Base-by-base conservation (phyloP, 2,113 vertebrate species). In the Chelonoidis abingdonii region DNA sequence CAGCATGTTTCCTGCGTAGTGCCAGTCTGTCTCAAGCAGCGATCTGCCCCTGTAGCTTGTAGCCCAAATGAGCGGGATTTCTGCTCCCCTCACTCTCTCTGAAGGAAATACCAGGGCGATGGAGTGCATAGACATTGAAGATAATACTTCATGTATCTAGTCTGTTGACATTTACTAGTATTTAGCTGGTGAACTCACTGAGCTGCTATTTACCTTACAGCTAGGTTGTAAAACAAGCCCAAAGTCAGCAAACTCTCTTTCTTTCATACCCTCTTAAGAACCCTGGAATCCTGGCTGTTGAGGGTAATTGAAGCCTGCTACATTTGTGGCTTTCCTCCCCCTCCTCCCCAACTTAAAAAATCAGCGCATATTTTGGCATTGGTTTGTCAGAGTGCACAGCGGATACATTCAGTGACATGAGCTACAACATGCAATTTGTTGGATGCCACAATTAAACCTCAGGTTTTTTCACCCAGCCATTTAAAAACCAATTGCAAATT, bases 401-500 rank as follows among this genome's bases (percentile, higher is more conserved):
- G 12, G 96, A 93, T 92, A 4, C 81, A 10, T 95, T 97, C 96
- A 94, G 1, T 47, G 85, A 93, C 87, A 97, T 97, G 98, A 98
- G 97, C 98, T 98, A 86, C 93, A 98, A 98, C 97, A 91, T 98
- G 94, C 98, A 97, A 93, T 99, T 98, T 99, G 97, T 97, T 98
- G 97, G 98, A 97, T 97, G 98, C 97, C 98, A 97, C 98, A 97
- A 96, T 98, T 98, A 97, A 98, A 98, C 98, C 97, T 98, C 98
- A 95, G 87, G 97, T 97, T 97, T 97, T 94, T 96, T 94, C 86
- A 76, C 90, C 88, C 62, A 80, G 19, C 97, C 94, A 86, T 97
- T 97, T 94, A 35, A 97, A 94, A 92, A 97, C 96, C 96, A 93
- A 94, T 84, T 97, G 96, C 89, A 83, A 94, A 57, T 95, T 98